Evolutionary conservation across 2,888 invertebrate genomes (phyloP).

Genomic region (Eristalinus sepulchralis): DNA sequence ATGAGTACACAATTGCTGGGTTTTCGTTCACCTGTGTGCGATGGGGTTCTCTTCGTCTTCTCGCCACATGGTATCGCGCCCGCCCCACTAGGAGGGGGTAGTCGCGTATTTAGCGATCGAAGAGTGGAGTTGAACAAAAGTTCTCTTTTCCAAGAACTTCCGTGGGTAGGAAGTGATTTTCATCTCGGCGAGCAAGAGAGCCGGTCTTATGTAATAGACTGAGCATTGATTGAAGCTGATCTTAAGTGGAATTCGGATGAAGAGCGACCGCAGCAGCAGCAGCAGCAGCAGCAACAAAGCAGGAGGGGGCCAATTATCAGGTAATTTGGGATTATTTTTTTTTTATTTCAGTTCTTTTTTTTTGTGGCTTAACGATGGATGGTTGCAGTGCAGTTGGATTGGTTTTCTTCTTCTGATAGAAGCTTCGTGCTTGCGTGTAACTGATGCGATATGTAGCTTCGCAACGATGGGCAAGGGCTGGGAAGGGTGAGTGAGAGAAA

Average conservation of each 20-base stretch:
- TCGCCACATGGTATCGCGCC: neutral
- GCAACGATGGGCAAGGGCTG: neutral
- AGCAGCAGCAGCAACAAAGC: neutral
- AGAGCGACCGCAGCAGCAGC: neutral
- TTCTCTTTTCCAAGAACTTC: constrained; percentile 43
- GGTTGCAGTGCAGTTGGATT: neutral
- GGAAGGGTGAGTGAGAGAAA: neutral
- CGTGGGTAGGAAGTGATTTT: constrained; percentile 43
- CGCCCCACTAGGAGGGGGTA: neutral
- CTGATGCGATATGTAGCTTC: neutral
- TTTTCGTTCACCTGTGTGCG: neutral
- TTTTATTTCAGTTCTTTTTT: neutral
- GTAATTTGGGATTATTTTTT: constrained; percentile 35
- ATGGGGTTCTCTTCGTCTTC: neutral
- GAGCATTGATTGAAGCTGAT: constrained; percentile 19
- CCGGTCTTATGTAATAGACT: constrained; percentile 36
- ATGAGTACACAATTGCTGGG: neutral
- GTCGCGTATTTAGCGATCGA: constrained; percentile 4
- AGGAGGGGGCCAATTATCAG: constrained; percentile 19
- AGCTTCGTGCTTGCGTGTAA: neutral
- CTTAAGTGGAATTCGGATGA: constrained; percentile 17
- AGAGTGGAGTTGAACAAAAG: constrained; percentile 18
- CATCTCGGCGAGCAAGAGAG: neutral
- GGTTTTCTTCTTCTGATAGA: neutral
- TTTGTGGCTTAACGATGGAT: neutral